phyloP scores from a whole-genome alignment of 2,888 invertebrate genomes.

The Calameuta idolon region DNA sequence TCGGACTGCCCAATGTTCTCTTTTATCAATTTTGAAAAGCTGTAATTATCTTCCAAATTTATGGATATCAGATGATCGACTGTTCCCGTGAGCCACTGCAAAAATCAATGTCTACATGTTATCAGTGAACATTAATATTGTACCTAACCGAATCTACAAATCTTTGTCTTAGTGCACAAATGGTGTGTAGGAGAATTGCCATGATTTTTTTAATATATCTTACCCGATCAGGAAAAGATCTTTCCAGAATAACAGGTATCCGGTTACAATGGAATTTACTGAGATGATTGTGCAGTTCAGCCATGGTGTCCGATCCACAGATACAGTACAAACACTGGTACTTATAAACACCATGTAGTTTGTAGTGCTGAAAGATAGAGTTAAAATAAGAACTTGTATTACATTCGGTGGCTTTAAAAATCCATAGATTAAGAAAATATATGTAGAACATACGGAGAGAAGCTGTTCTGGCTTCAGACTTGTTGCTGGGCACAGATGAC shows the following conservation, averaged over 20 bases:
- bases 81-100: neutral
- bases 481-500: slow-evolving; percentile 68
- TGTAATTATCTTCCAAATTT: neutral
- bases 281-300: slow-evolving; percentile 68
- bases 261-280: slow-evolving; percentile 65
- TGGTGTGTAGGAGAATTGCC: neutral
- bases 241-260: slow-evolving; percentile 58
- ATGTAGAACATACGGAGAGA: slow-evolving; percentile 40
- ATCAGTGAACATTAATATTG: neutral
- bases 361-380: slow-evolving; percentile 63
- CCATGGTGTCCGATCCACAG: slow-evolving; percentile 59
- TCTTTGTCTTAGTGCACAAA: neutral
- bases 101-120: neutral
- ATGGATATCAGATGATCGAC: neutral
- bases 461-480: slow-evolving; percentile 50
- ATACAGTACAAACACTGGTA: slow-evolving; percentile 70
- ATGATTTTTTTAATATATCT: neutral
- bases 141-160: neutral
- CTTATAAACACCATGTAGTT: slow-evolving; percentile 63
- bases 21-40: neutral
- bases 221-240: slow-evolving; percentile 44
- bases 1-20: neutral
- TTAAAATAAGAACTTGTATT: slow-evolving; percentile 6
- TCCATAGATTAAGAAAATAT: neutral
- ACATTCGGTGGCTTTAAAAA: neutral